Evolutionary conservation across 2,888 invertebrate genomes (phyloP).

Genomic region (Dryadula phaetusa): DNA sequence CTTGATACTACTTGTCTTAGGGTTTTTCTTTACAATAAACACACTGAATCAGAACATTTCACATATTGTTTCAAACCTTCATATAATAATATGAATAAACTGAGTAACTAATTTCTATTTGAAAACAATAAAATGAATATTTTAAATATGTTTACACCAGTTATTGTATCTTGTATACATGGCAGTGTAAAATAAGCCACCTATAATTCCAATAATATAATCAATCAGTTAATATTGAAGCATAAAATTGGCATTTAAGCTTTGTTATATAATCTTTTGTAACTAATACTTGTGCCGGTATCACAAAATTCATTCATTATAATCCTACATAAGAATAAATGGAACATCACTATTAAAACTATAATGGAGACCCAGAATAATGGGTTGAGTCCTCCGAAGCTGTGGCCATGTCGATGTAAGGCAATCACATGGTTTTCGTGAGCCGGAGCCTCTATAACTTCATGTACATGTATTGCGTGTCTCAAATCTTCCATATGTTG

Average conservation of each 20-base stretch:
- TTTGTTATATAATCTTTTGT: conserved; percentile 88
- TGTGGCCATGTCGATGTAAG: conserved; percentile 95
- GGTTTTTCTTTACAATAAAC: neutral
- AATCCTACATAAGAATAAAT: conserved; percentile 95
- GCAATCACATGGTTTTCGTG: conserved; percentile 96
- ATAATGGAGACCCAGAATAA: conserved; percentile 96
- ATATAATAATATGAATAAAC: neutral
- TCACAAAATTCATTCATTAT: conserved; percentile 96
- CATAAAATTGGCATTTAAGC: conserved; percentile 70
- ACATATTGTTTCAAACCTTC: neutral
- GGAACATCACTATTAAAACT: conserved; percentile 94
- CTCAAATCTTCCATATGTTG: conserved; percentile 95
- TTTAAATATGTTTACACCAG: neutral
- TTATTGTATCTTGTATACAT: conserved; percentile 11
- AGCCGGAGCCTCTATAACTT: conserved; percentile 93
- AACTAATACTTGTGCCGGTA: conserved; percentile 87
- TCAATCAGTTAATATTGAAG: conserved; percentile 15
- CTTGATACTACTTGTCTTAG: neutral
- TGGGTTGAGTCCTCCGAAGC: conserved; percentile 94
- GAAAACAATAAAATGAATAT: neutral
- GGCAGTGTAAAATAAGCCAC: conserved; percentile 36
- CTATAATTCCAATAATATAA: neutral
- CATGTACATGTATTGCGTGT: conserved; percentile 95
- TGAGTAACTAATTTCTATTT: neutral
- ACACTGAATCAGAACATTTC: neutral